Percentiles rank a stretch among this genome's conserved stretches.
Conservation (phyloP, 92 coral and sea anemone genomes). For the Porites lobata region DNA sequence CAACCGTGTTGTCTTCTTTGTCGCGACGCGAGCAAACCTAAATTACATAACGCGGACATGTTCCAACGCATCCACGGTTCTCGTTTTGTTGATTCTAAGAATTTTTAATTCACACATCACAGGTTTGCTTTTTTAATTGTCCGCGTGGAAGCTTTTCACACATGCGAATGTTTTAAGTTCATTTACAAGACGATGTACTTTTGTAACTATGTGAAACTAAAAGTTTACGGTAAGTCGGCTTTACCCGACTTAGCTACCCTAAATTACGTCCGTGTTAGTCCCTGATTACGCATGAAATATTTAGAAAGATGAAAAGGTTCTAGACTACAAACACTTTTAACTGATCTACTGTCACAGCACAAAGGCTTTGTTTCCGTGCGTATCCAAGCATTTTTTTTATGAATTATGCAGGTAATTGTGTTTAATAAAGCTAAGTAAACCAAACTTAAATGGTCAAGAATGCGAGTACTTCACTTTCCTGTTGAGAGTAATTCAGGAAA, state of each 20-base stretch:
- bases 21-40: too few species aligned
- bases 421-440: slow-evolving; percentile 49
- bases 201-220: background rate
- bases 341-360: slow-evolving; percentile 29
- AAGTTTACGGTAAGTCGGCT: background rate
- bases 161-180: background rate
- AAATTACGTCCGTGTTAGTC: background rate
- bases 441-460: background rate
- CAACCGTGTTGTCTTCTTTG: too few species aligned
- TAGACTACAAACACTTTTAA: background rate
- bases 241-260: background rate
- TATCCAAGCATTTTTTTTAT: background rate
- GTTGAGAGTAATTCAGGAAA: background rate
- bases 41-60: too few species aligned
- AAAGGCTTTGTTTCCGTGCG: background rate
- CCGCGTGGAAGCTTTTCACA: background rate
- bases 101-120: background rate
- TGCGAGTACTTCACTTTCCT: slow-evolving; percentile 25
- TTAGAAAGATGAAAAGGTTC: background rate
- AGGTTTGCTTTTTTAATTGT: background rate
- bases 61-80: too few species aligned
- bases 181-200: background rate
- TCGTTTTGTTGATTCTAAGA: too few species aligned
- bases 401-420: slow-evolving; percentile 36
- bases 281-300: background rate